Conservation (phyloP, 2,888 invertebrate genomes). For the Epistrophe grossulariae region DNA sequence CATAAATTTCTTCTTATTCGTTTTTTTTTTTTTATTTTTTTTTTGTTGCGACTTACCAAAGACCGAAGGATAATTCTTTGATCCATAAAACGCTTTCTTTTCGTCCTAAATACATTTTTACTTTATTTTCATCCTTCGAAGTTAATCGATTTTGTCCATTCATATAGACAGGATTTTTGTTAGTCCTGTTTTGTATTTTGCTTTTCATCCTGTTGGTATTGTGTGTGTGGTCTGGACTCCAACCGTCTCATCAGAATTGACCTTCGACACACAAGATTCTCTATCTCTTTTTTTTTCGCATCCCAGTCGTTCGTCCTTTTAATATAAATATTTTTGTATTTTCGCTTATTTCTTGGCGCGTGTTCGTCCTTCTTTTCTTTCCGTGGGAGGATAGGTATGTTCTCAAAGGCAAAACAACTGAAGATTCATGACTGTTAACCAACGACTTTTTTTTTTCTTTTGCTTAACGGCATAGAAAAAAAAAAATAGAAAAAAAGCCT, state of each 20-base stretch:
- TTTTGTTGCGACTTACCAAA: background rate
- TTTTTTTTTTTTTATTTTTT: conserved; percentile 3
- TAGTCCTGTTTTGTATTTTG: conserved; percentile 23
- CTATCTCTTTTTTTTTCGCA: conserved; percentile 22
- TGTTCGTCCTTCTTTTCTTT: conserved; percentile 27
- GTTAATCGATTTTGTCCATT: conserved; percentile 74
- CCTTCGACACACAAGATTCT: conserved; percentile 64
- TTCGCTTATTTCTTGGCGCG: conserved; percentile 18
- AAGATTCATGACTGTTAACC: conserved; percentile 50
- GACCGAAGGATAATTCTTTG: conserved; percentile 67
- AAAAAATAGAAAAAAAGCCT: conserved; percentile 38
- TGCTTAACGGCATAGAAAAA: conserved; percentile 70
- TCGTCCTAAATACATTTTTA: conserved; percentile 66
- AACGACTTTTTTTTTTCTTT: conserved; percentile 13
- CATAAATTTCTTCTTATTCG: conserved; percentile 61
- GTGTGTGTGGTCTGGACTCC: background rate
- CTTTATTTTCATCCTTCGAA: conserved; percentile 62
- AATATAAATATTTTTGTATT: conserved; percentile 10
- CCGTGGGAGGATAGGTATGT: background rate
- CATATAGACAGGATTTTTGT: conserved; percentile 4
- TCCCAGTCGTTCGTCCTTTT: background rate
- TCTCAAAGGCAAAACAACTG: conserved; percentile 53
- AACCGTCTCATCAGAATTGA: conserved; percentile 65
- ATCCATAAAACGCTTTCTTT: conserved; percentile 73
- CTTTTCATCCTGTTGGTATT: background rate